A percentile compares a stretch with the other conserved stretches of the same genome.
Evolutionary conservation across 1,140 invertebrate species (phyloP).

Genomic region (Parapsyche elsis): DNA sequence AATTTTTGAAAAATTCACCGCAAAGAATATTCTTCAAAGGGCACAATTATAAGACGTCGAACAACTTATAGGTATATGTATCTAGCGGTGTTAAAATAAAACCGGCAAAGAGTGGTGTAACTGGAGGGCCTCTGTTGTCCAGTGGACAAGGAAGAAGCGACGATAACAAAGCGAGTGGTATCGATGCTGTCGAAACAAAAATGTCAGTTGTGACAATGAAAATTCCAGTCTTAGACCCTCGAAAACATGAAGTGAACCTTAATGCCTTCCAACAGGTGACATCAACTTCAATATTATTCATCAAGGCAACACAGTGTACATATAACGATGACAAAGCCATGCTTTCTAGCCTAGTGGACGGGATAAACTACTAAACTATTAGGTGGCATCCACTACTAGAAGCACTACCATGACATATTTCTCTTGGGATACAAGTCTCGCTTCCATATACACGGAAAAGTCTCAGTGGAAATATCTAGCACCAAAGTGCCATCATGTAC

Average conservation of each 20-base stretch:
- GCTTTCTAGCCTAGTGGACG: too few species aligned
- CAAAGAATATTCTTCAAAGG: neutral
- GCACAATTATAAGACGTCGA: neutral
- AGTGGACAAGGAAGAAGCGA: conserved; percentile 32
- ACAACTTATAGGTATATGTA: too few species aligned
- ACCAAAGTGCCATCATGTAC: too few species aligned
- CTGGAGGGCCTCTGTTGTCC: neutral
- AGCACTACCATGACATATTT: too few species aligned
- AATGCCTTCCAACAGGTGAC: conserved; percentile 22
- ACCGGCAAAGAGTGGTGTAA: neutral
- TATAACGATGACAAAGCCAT: too few species aligned
- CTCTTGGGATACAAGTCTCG: too few species aligned
- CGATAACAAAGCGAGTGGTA: conserved; percentile 45
- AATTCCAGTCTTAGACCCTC: neutral
- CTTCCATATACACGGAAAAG: too few species aligned
- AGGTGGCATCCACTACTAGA: too few species aligned
- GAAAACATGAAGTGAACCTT: conserved; percentile 19
- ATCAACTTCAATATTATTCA: neutral
- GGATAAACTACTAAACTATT: too few species aligned
- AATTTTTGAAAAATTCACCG: neutral
- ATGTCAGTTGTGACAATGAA: conserved; percentile 18
- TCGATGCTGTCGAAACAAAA: conserved; percentile 38
- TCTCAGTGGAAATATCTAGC: too few species aligned
- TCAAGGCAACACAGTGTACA: neutral
- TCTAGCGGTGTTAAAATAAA: neutral